Conservation (phyloP, 2,113 vertebrate species). For the Crocuta crocuta region DNA sequence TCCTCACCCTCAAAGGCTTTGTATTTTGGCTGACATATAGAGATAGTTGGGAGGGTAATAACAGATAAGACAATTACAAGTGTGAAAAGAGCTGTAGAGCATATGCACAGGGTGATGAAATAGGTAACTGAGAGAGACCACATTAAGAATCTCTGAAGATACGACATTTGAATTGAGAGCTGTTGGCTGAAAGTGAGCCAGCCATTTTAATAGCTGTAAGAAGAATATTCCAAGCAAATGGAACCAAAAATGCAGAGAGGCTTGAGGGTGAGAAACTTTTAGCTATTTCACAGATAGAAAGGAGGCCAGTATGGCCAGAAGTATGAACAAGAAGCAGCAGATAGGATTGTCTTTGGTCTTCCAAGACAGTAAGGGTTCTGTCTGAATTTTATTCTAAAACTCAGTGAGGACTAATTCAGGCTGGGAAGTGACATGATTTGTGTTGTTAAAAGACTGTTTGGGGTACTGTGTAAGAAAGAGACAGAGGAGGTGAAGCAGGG, state of each 20-base stretch:
- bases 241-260: neutral
- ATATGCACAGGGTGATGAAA: neutral
- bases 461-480: neutral
- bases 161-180: neutral
- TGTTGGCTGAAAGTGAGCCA: neutral
- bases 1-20: neutral
- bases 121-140: neutral
- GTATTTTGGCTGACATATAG: neutral
- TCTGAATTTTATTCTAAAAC: conserved; percentile 53
- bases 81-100: neutral
- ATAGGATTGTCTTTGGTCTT: neutral
- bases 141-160: neutral
- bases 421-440: neutral
- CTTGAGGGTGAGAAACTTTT: neutral
- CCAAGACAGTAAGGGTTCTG: neutral
- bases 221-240: conserved; percentile 23
- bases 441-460: conserved; percentile 3
- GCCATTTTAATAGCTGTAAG: neutral
- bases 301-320: neutral
- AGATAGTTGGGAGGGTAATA: neutral
- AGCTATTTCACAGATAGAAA: neutral
- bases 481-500: neutral
- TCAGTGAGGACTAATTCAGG: neutral
- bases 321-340: neutral
- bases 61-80: neutral